Conservation (phyloP, 2,113 vertebrate genomes). For the Theristicus caerulescens region DNA sequence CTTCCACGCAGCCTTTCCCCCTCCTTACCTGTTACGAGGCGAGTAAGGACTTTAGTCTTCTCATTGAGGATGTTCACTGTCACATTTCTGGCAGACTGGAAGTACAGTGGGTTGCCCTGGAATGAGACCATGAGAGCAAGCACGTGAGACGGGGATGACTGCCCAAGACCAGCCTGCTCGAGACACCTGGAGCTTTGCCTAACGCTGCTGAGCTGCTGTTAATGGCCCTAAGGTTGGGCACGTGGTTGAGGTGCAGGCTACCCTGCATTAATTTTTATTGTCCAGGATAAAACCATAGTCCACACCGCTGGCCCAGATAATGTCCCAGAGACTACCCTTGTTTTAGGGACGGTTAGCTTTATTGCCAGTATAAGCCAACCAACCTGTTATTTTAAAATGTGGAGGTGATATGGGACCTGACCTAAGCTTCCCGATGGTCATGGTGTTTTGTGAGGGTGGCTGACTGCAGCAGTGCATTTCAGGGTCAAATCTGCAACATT, state of each 20-base stretch:
- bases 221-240: background rate
- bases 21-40: slow-evolving; percentile 91
- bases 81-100: slow-evolving; percentile 97
- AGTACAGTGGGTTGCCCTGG: slow-evolving; percentile 92
- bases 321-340: background rate
- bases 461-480: background rate
- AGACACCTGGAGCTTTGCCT: background rate
- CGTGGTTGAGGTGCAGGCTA: background rate
- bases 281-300: background rate
- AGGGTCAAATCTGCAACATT: background rate
- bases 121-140: slow-evolving; percentile 54
- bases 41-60: slow-evolving; percentile 91
- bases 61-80: slow-evolving; percentile 94
- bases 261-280: background rate
- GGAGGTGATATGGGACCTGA: background rate
- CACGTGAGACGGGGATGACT: background rate
- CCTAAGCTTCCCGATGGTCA: background rate
- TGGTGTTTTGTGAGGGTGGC: background rate
- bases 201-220: background rate
- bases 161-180: background rate
- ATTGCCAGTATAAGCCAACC: background rate
- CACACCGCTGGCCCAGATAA: background rate
- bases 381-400: background rate
- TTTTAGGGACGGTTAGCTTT: background rate
- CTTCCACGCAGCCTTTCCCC: background rate